These are phyloP conservation scores for Sebastolobus altivelis DNA, from an alignment of 2,797 vertebrate genomes.

Conservation along the genomic window DNA sequence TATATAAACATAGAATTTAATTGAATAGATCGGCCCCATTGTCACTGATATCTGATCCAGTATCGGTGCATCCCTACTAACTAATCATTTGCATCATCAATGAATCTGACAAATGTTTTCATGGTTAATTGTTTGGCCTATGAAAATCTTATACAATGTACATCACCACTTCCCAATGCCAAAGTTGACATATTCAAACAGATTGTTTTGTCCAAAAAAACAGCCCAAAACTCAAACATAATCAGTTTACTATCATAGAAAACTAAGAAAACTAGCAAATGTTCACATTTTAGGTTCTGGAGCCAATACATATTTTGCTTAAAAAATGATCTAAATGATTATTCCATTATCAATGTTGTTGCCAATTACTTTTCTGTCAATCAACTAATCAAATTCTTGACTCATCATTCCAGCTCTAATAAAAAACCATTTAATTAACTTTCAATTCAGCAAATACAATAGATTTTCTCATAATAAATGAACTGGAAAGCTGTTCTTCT, in stretches of 20 bases:
- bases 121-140: too few species aligned
- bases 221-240: neutral
- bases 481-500: neutral
- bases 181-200: neutral
- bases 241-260: neutral
- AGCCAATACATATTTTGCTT: neutral
- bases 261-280: neutral
- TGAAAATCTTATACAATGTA: neutral
- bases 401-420: neutral
- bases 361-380: neutral
- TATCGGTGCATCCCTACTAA: too few species aligned
- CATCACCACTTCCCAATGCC: neutral
- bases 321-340: fast-evolving
- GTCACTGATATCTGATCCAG: too few species aligned
- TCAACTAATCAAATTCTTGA: neutral
- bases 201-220: neutral
- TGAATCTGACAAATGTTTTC: neutral
- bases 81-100: neutral
- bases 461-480: neutral
- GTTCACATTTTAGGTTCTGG: neutral
- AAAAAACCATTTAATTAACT: neutral
- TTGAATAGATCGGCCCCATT: too few species aligned
- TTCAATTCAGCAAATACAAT: neutral
- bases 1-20: too few species aligned
- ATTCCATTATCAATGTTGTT: neutral